A percentile compares a stretch with the other conserved stretches of the same genome.
Evolutionary conservation across 1,140 invertebrate species (phyloP).

Genomic region (Neuroterus valhalla): DNA sequence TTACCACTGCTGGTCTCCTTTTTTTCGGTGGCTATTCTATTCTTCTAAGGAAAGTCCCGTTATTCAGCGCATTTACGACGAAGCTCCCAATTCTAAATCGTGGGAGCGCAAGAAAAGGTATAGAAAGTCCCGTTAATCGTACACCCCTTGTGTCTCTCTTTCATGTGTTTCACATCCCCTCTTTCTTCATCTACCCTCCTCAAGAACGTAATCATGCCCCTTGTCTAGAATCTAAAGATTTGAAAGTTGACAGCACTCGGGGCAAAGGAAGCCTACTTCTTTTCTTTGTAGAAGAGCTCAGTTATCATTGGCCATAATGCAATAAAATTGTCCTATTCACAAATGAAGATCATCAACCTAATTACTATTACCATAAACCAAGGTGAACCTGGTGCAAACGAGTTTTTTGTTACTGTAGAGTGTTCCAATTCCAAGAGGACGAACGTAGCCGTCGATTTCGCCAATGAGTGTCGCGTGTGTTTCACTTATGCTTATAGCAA

Average conservation of each 20-base stretch:
- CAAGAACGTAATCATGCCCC: constrained; percentile 24
- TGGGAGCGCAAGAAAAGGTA: constrained; percentile 39
- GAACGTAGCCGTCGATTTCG: too few species aligned
- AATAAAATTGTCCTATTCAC: background rate
- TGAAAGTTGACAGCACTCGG: background rate
- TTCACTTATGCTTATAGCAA: too few species aligned
- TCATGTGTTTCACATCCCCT: constrained; percentile 8
- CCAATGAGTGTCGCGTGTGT: too few species aligned
- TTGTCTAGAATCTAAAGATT: constrained; percentile 26
- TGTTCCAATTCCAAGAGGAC: too few species aligned
- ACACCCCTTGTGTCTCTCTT: constrained; percentile 36
- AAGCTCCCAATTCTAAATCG: constrained; percentile 44
- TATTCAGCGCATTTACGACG: constrained; percentile 44
- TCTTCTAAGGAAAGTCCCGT: constrained; percentile 56
- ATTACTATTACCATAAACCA: too few species aligned
- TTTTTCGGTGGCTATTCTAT: constrained; percentile 37
- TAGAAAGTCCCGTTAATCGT: constrained; percentile 42
- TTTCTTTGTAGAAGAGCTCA: background rate
- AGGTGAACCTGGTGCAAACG: too few species aligned
- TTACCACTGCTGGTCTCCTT: constrained; percentile 8
- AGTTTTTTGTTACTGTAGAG: too few species aligned
- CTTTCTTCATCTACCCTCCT: constrained; percentile 20
- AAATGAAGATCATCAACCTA: too few species aligned
- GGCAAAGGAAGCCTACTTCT: background rate
- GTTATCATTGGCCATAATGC: background rate